Percentiles rank a stretch among this genome's conserved stretches.
Evolutionary conservation across 2,888 invertebrate genomes (phyloP).

Genomic region (Smittia sp.): DNA sequence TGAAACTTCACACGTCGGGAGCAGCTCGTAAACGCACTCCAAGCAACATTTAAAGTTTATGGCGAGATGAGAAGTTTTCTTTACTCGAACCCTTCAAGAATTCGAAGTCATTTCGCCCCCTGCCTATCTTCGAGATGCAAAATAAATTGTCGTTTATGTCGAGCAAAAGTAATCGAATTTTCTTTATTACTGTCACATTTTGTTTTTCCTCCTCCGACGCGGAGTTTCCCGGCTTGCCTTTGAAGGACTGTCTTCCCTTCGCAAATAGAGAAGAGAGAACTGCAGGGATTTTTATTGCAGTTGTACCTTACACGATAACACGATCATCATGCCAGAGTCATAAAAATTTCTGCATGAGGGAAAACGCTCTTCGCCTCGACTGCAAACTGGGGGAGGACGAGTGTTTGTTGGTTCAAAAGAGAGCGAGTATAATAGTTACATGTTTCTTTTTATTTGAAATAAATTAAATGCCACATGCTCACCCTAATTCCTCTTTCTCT

Average conservation of each 20-base stretch:
- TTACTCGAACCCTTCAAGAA: background rate
- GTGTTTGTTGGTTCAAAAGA: constrained; percentile 11
- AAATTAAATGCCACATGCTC: constrained; percentile 42
- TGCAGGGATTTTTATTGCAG: constrained; percentile 37
- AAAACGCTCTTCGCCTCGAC: background rate
- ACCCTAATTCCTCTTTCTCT: constrained; percentile 36
- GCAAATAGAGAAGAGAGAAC: constrained; percentile 18
- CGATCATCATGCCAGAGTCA: constrained; percentile 30
- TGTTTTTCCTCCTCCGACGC: background rate
- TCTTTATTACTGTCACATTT: constrained; percentile 25
- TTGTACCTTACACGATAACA: constrained; percentile 35
- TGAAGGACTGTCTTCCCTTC: background rate
- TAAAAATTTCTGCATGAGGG: constrained; percentile 39
- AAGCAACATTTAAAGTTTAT: background rate
- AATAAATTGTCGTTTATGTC: constrained; percentile 35
- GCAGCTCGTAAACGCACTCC: background rate
- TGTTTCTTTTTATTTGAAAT: constrained; percentile 41
- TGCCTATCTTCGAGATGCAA: background rate
- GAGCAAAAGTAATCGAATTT: constrained; percentile 28
- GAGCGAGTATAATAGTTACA: constrained; percentile 37
- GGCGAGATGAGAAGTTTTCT: background rate
- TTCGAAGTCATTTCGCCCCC: background rate
- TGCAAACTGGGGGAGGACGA: background rate
- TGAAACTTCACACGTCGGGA: constrained; percentile 19
- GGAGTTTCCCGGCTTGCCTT: background rate